A percentile compares a stretch with the other conserved stretches of the same genome.
Conservation (phyloP, 1,140 invertebrate genomes). For the Drosophila subobscura region DNA sequence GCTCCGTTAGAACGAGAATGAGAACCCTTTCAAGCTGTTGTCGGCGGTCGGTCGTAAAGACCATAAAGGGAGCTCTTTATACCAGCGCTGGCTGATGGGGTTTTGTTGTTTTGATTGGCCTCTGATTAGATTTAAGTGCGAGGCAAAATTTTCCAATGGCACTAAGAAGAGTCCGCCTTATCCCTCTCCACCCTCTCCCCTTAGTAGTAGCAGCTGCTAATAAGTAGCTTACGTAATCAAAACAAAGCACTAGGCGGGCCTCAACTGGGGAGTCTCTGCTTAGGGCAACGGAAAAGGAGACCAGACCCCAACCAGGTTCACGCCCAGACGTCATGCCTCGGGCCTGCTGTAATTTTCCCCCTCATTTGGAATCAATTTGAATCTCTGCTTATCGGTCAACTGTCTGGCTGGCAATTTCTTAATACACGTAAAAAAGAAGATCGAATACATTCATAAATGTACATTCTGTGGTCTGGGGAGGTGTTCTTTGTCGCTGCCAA, state of each 20-base stretch:
- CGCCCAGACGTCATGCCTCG: constrained; percentile 33
- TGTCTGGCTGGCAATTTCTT: constrained; percentile 37
- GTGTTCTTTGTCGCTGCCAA: no score
- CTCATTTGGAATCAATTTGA: constrained; percentile 20
- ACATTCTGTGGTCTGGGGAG: no score
- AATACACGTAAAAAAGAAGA: constrained; percentile 8
- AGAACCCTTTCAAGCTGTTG: constrained; percentile 36
- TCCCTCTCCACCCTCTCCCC: not conserved
- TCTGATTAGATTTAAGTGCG: constrained; percentile 56
- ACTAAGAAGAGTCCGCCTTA: constrained; percentile 2
- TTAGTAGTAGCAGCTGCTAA: constrained; percentile 13
- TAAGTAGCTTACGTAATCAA: constrained; percentile 33
- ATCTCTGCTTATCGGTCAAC: constrained; percentile 45
- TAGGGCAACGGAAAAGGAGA: constrained; percentile 1
- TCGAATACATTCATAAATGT: not conserved
- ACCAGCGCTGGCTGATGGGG: constrained; percentile 5
- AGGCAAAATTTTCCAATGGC: constrained; percentile 41
- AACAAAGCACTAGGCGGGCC: constrained; percentile 38
- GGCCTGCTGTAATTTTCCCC: constrained; percentile 36
- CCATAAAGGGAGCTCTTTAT: constrained; percentile 27
- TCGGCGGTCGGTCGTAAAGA: constrained; percentile 11
- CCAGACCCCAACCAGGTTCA: constrained; percentile 27
- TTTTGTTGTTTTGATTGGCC: constrained; percentile 47
- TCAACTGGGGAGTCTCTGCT: not conserved
- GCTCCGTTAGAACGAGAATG: constrained; percentile 1